A percentile compares a stretch with the other conserved stretches of the same genome.
phyloP scores from a whole-genome alignment of 2,888 invertebrate genomes.

The Busseola fusca region DNA sequence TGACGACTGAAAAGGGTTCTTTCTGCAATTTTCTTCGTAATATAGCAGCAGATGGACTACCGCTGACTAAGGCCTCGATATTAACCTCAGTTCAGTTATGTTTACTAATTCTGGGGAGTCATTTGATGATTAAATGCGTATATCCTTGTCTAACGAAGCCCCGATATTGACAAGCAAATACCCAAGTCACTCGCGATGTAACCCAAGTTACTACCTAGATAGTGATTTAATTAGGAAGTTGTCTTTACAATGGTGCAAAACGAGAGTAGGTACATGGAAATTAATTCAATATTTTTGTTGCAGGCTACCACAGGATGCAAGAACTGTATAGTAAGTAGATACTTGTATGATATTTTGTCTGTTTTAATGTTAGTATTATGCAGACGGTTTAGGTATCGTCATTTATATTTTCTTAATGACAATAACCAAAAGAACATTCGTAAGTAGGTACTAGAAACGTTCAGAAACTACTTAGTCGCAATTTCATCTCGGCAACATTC shows the following conservation, averaged over 20 bases:
- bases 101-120: neutral
- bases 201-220: neutral
- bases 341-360: neutral
- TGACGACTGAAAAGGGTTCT: neutral
- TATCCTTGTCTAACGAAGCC: neutral
- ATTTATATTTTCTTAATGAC: neutral
- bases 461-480: neutral
- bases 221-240: too few relatives aligned
- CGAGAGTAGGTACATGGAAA: neutral
- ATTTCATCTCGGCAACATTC: neutral
- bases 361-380: neutral
- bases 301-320: conserved; percentile 80
- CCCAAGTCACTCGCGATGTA: neutral
- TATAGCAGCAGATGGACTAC: neutral
- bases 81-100: neutral
- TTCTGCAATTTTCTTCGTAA: neutral
- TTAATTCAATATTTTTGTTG: conserved; percentile 54
- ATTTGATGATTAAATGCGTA: neutral
- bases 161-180: neutral
- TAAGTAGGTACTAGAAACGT: neutral
- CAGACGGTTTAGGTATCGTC: neutral
- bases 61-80: neutral
- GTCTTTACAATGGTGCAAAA: too few relatives aligned
- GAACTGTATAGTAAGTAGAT: conserved; percentile 78
- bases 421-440: too few relatives aligned